A percentile compares a stretch with the other conserved stretches of the same genome.
These are phyloP conservation scores for Ctena decussata DNA, from an alignment of 2,888 invertebrate species.

Conservation along the genomic window DNA sequence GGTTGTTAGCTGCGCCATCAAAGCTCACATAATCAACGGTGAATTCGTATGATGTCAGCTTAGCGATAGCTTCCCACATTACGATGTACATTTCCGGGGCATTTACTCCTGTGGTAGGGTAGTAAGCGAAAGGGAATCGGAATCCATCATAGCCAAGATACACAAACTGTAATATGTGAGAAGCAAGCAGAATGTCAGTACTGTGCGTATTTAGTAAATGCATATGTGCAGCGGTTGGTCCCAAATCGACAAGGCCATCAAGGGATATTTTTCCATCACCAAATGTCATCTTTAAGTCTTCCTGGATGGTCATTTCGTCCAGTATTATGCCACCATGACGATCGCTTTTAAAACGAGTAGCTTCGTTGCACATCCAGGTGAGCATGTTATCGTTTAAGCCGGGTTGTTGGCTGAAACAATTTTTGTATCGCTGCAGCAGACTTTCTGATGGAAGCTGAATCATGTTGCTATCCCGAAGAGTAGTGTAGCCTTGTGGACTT, in stretches of 20 bases:
- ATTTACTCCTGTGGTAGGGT: constrained; percentile 34
- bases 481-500: background rate
- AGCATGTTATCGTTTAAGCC: background rate
- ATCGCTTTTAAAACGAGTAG: background rate
- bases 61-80: constrained; percentile 40
- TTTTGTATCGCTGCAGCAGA: constrained; percentile 4
- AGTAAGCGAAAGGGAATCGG: constrained; percentile 42
- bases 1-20: constrained; percentile 34
- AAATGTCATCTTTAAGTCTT: constrained; percentile 39
- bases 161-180: constrained; percentile 38
- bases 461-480: background rate
- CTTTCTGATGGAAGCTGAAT: constrained; percentile 7
- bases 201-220: constrained; percentile 17
- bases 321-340: constrained; percentile 25
- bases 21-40: constrained; percentile 30
- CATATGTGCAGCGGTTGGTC: constrained; percentile 25
- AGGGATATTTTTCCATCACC: constrained; percentile 1
- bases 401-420: background rate
- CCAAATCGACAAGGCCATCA: constrained; percentile 33
- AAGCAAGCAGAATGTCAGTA: constrained; percentile 28
- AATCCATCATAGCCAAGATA: constrained; percentile 37
- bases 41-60: constrained; percentile 28
- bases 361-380: background rate
- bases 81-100: constrained; percentile 33
- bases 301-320: constrained; percentile 46